Conservation (phyloP, 2,113 vertebrate genomes). For the Leiothrix lutea region DNA sequence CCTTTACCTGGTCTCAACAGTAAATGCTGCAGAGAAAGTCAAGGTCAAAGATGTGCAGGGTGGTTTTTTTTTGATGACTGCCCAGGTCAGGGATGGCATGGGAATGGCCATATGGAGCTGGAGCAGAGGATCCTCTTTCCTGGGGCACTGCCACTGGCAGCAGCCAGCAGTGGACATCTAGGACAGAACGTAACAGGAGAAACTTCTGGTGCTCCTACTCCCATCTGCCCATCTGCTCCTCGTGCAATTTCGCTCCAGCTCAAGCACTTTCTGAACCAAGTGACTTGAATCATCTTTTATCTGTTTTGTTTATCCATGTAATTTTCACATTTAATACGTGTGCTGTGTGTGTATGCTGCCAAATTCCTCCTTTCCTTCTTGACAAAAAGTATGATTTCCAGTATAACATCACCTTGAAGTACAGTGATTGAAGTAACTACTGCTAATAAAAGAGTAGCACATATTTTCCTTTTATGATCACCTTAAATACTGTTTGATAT, state of each 20-base stretch:
- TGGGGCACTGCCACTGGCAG: fast-evolving
- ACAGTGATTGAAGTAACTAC: constrained; percentile 9
- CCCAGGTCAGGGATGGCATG: background rate
- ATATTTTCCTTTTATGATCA: background rate
- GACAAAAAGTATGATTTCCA: background rate
- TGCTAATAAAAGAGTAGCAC: background rate
- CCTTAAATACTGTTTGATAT: constrained; percentile 3
- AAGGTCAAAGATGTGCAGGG: background rate
- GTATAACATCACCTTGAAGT: background rate
- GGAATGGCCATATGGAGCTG: fast-evolving
- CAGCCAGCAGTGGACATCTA: background rate
- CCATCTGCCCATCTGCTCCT: background rate
- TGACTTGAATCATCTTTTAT: background rate
- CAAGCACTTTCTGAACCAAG: background rate
- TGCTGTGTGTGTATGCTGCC: background rate
- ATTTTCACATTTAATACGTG: background rate
- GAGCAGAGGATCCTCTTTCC: background rate
- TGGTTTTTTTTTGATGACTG: background rate
- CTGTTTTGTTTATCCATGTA: background rate
- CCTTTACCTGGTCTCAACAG: background rate
- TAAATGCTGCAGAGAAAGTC: background rate
- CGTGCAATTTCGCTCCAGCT: background rate
- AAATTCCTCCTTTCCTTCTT: background rate
- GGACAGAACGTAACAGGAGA: background rate
- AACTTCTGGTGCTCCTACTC: background rate